Percentiles rank a stretch among this genome's conserved stretches.
Evolutionary conservation across 2,888 invertebrate genomes (phyloP).

Genomic region (Scaeva pyrastri): DNA sequence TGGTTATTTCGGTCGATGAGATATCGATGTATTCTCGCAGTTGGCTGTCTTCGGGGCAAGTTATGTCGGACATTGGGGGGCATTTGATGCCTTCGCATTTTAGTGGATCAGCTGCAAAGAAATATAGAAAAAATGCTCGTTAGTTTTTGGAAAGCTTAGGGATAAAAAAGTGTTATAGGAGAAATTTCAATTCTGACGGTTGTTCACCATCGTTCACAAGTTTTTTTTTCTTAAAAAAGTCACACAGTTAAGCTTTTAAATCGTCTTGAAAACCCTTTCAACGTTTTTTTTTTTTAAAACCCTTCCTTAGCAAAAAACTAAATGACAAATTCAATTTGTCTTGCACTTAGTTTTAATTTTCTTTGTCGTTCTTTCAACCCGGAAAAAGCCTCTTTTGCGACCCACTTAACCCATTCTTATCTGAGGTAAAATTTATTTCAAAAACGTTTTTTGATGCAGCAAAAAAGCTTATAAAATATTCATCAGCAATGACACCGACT

Average conservation of each 20-base stretch:
- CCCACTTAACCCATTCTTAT: conserved; percentile 24
- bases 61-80: conserved; percentile 80
- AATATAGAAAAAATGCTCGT: conserved; percentile 1
- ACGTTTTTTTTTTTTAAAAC: background rate
- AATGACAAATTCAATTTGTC: conserved; percentile 5
- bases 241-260: background rate
- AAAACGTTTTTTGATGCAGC: conserved; percentile 20
- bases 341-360: conserved; percentile 8
- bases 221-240: too few species aligned
- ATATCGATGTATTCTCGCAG: conserved; percentile 78
- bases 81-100: conserved; percentile 81
- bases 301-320: background rate
- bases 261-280: background rate
- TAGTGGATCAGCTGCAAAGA: conserved; percentile 79
- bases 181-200: too few species aligned
- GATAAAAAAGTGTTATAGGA: too few species aligned
- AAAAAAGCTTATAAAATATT: conserved; percentile 54
- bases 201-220: too few species aligned
- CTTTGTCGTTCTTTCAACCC: conserved; percentile 35
- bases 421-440: conserved; percentile 33
- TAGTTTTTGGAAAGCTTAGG: background rate
- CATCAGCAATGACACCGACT: conserved; percentile 27
- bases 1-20: conserved; percentile 55
- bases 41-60: conserved; percentile 81
- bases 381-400: conserved; percentile 30